phyloP scores from a whole-genome alignment of 2,113 vertebrate genomes.

The Zosterops hypoxanthus region DNA sequence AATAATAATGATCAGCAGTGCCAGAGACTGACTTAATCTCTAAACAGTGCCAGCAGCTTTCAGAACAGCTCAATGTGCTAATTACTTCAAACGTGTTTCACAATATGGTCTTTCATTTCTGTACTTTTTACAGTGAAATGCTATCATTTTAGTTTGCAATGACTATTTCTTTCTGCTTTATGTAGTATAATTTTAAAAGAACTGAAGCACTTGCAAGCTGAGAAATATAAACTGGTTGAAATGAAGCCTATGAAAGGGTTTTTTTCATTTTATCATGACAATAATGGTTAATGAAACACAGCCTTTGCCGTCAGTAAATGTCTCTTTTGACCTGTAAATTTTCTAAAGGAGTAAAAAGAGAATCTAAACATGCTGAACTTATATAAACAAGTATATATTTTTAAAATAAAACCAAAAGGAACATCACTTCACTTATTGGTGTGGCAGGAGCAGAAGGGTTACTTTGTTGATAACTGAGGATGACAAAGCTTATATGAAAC shows the following conservation, averaged over 20 bases:
- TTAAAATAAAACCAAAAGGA: background rate
- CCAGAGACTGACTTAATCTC: slow-evolving; percentile 30
- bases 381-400: background rate
- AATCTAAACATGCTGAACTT: background rate
- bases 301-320: background rate
- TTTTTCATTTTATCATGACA: background rate
- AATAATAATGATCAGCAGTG: background rate
- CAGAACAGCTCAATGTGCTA: background rate
- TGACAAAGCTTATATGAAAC: background rate
- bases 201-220: background rate
- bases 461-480: background rate
- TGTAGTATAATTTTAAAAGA: background rate
- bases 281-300: background rate
- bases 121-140: background rate
- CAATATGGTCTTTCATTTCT: background rate
- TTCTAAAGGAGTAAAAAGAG: background rate
- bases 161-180: background rate
- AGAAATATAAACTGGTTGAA: background rate
- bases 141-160: background rate
- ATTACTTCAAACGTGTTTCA: background rate
- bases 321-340: background rate
- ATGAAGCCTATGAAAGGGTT: background rate
- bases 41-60: background rate
- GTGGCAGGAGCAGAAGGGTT: background rate
- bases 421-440: background rate